Evolutionary conservation across 2,888 invertebrate genomes (phyloP).

Genomic region (Cephus nigrinus): DNA sequence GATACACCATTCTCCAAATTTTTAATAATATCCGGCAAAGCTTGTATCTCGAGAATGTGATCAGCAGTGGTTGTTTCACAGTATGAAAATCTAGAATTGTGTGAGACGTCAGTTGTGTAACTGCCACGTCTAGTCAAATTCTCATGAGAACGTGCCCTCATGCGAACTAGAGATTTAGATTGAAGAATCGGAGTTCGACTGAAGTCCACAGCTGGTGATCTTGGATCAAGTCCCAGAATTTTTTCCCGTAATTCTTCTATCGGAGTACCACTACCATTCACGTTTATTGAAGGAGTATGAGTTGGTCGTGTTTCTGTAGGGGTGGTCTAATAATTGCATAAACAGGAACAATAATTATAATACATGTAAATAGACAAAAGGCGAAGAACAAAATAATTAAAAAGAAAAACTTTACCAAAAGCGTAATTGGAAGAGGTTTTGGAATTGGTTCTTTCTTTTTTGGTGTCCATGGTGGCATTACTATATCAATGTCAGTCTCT

Average conservation of each 20-base stretch:
- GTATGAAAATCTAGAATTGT: conserved; percentile 32
- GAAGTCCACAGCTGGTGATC: conserved; percentile 58
- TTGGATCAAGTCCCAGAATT: conserved; percentile 46
- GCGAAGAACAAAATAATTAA: background rate
- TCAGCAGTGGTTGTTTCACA: conserved; percentile 44
- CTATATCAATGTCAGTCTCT: conserved; percentile 55
- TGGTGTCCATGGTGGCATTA: conserved; percentile 35
- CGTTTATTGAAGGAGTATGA: background rate
- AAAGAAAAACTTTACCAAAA: conserved; percentile 36
- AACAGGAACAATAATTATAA: background rate
- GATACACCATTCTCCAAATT: background rate
- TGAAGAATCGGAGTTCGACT: conserved; percentile 56
- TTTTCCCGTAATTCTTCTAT: conserved; percentile 18
- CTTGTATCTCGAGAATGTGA: conserved; percentile 47
- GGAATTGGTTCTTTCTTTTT: conserved; percentile 22
- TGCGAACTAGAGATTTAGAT: conserved; percentile 35
- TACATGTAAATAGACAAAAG: background rate
- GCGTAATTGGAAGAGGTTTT: conserved; percentile 32
- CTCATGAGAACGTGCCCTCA: conserved; percentile 30
- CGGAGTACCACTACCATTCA: background rate
- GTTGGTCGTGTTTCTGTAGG: background rate
- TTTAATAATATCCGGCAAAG: conserved; percentile 34
- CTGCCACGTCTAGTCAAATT: conserved; percentile 24
- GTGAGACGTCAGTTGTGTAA: conserved; percentile 25
- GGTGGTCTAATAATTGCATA: background rate